phyloP scores from a whole-genome alignment of 2,888 invertebrate species.

The Chrysolina haemoptera region DNA sequence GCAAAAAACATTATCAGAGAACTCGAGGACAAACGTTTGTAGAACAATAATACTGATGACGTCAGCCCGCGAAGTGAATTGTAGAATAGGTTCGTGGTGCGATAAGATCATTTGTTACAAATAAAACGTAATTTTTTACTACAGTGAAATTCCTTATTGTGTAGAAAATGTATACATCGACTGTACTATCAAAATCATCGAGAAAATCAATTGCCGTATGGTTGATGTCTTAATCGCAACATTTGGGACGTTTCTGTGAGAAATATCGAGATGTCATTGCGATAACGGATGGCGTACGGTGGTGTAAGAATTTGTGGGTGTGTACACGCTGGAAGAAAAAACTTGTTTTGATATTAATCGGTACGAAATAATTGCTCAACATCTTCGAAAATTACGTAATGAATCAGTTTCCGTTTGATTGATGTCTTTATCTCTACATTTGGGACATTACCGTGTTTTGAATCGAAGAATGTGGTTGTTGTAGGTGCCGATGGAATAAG shows the following conservation, averaged over 20 bases:
- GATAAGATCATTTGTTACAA: too few relatives aligned
- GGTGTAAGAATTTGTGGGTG: conserved; percentile 11
- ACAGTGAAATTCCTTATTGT: too few relatives aligned
- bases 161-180: too few relatives aligned
- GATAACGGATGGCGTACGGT: conserved; percentile 7
- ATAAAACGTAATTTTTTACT: too few relatives aligned
- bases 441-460: background rate
- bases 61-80: too few relatives aligned
- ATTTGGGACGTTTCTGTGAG: conserved; percentile 24
- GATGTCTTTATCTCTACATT: conserved; percentile 24
- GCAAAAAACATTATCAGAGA: too few relatives aligned
- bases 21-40: too few relatives aligned
- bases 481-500: background rate
- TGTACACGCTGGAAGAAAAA: conserved; percentile 2
- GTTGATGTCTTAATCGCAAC: conserved; percentile 27
- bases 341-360: conserved; percentile 27
- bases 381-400: conserved; percentile 16
- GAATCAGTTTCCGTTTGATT: conserved; percentile 16
- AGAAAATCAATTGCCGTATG: conserved; percentile 22
- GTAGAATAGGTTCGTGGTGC: too few relatives aligned
- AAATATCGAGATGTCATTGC: conserved; percentile 20
- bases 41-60: too few relatives aligned
- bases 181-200: conserved; percentile 17
- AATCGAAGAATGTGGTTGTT: background rate
- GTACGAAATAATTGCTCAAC: conserved; percentile 26